phyloP scores from a whole-genome alignment of 2,797 vertebrate genomes.

The Enteromius radiatus region DNA sequence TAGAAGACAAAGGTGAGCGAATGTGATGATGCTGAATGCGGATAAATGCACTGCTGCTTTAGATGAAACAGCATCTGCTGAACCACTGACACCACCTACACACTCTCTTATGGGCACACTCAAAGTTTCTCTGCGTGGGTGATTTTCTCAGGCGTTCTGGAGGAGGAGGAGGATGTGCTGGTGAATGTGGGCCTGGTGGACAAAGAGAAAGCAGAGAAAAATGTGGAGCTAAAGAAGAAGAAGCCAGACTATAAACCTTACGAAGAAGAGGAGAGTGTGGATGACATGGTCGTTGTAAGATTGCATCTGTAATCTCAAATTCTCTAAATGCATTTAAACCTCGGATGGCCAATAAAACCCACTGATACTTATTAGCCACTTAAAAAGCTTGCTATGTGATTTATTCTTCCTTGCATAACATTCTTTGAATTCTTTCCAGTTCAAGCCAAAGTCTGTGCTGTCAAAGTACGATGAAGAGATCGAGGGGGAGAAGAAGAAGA shows the following conservation, averaged over 20 bases:
- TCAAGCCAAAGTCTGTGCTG: conserved; percentile 81
- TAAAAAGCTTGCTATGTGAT: not conserved
- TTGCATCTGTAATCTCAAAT: not conserved
- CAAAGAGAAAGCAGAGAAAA: conserved; percentile 89
- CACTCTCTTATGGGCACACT: not conserved
- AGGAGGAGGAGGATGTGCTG: conserved; percentile 85
- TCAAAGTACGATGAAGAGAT: conserved; percentile 94
- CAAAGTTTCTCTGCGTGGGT: conserved; percentile 3
- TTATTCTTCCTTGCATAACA: not conserved
- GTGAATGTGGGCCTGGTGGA: conserved; percentile 89
- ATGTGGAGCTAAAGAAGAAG: conserved; percentile 90
- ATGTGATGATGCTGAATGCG: not conserved
- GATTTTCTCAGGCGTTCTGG: conserved; percentile 79
- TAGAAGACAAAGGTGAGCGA: conserved; percentile 86
- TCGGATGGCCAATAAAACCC: not conserved
- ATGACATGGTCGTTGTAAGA: conserved; percentile 82
- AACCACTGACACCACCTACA: not conserved
- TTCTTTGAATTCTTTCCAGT: conserved; percentile 52
- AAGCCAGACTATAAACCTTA: conserved; percentile 91
- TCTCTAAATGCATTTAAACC: not conserved
- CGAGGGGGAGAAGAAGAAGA: conserved; percentile 89
- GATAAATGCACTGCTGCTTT: not conserved
- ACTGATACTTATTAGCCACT: not conserved
- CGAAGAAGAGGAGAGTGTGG: conserved; percentile 87
- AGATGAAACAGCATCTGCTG: not conserved